Percentiles rank a stretch among this genome's conserved stretches.
Evolutionary conservation across 2,113 vertebrate species (phyloP).

Genomic region (Lepidiolamprologus cunningtoni): DNA sequence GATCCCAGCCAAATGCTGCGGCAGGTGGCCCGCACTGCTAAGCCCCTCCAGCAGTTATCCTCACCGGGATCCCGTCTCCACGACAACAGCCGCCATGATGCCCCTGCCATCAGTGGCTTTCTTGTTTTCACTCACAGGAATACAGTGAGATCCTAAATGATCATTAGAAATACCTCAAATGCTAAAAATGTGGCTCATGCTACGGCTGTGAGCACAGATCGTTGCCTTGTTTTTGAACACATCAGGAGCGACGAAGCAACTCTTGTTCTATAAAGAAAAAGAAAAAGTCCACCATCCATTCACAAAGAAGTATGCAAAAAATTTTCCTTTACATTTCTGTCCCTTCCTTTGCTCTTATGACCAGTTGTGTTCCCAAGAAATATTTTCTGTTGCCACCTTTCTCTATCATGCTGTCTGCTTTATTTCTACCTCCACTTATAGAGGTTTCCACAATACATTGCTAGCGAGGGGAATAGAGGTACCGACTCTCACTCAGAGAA

Average conservation of each 20-base stretch:
- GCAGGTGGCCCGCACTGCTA: constrained; percentile 73
- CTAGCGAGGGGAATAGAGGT: constrained; percentile 59
- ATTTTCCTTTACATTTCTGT: not conserved
- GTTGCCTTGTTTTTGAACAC: not conserved
- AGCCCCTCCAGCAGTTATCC: constrained; percentile 75
- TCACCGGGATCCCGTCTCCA: constrained; percentile 63
- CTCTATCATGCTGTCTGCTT: not conserved
- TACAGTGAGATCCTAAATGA: constrained; percentile 3
- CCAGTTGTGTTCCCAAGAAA: not conserved
- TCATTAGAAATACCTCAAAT: not conserved
- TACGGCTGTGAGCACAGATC: not conserved
- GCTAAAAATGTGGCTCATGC: not conserved
- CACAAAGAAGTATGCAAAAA: not conserved
- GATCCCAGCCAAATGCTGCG: constrained; percentile 65
- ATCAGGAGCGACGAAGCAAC: not conserved
- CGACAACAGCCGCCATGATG: constrained; percentile 60
- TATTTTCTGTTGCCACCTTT: not conserved
- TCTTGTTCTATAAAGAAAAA: not conserved
- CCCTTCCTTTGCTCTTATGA: not conserved
- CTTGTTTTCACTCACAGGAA: constrained; percentile 26
- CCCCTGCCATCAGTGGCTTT: constrained; percentile 33
- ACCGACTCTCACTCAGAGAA: constrained; percentile 42
- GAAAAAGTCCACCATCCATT: not conserved
- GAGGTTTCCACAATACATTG: constrained; percentile 55
- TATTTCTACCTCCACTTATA: constrained; percentile 37